Conservation (phyloP, 2,113 vertebrate genomes). For the Heloderma charlesbogerti region DNA sequence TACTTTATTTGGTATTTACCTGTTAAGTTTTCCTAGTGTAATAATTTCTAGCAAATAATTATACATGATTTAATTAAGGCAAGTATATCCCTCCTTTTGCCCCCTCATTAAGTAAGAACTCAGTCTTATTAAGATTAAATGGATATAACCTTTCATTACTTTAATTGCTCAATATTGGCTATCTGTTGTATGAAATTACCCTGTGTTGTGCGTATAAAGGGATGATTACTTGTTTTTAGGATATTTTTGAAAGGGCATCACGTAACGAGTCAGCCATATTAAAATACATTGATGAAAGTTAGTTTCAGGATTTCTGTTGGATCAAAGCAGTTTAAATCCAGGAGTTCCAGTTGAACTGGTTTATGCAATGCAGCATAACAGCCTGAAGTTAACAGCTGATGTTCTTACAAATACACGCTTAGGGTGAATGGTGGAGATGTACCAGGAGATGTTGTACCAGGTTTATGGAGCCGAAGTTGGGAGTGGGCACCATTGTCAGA, state of each 20-base stretch:
- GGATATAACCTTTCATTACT: too few relatives aligned
- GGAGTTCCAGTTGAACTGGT: background rate
- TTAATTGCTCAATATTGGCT: too few relatives aligned
- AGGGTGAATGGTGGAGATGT: background rate
- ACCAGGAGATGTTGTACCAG: background rate
- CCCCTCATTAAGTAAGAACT: too few relatives aligned
- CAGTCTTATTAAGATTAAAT: too few relatives aligned
- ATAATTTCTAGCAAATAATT: background rate
- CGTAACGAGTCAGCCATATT: background rate
- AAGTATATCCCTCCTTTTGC: background rate
- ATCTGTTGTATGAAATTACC: background rate
- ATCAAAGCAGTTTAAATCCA: background rate
- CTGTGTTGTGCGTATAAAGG: background rate
- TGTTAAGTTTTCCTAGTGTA: conserved; percentile 9
- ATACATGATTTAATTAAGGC: background rate
- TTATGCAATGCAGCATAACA: background rate
- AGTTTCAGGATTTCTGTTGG: background rate
- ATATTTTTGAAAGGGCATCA: background rate
- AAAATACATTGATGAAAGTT: background rate
- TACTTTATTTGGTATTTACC: background rate
- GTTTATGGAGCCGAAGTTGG: background rate
- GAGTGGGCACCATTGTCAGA: background rate
- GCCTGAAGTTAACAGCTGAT: background rate
- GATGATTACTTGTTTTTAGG: background rate
- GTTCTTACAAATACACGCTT: background rate